A percentile compares a stretch with the other conserved stretches of the same genome.
Conservation (phyloP, 2,797 vertebrate species). For the Sebastes hubbsi region DNA sequence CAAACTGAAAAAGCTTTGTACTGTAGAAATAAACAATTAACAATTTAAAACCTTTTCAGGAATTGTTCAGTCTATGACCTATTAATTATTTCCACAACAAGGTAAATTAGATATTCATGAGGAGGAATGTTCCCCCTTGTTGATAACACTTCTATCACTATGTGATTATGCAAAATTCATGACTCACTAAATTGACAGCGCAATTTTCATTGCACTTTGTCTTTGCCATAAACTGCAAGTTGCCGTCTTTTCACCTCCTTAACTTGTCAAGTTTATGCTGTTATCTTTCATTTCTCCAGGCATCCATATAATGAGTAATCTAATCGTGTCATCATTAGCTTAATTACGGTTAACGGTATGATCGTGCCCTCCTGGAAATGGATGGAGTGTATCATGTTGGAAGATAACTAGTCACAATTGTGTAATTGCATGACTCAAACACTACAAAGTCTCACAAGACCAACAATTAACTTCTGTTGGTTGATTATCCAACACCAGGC, state of each 20-base stretch:
- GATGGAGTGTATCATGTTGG: constrained; percentile 15
- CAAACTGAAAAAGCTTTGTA: not conserved
- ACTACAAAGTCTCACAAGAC: not conserved
- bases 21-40: not conserved
- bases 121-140: constrained; percentile 25
- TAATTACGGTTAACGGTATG: constrained; percentile 32
- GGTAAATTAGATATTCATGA: constrained; percentile 42
- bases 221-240: constrained; percentile 42
- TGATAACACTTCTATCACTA: constrained; percentile 40
- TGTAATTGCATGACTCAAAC: not conserved
- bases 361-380: constrained; percentile 28
- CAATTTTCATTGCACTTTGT: constrained; percentile 38
- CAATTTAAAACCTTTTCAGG: constrained; percentile 10
- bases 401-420: constrained; percentile 27
- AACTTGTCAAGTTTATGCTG: constrained; percentile 32
- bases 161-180: constrained; percentile 52
- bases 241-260: constrained; percentile 23
- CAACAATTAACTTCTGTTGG: not conserved
- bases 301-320: constrained; percentile 34
- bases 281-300: constrained; percentile 37
- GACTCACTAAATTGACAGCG: constrained; percentile 55
- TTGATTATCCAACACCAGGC: not conserved
- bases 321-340: constrained; percentile 45
- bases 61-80: constrained; percentile 6
- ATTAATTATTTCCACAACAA: constrained; percentile 37